Percentiles rank a stretch among this genome's conserved stretches.
Evolutionary conservation across 2,113 vertebrate species (phyloP).

Genomic region (Gymnorhina tibicen): DNA sequence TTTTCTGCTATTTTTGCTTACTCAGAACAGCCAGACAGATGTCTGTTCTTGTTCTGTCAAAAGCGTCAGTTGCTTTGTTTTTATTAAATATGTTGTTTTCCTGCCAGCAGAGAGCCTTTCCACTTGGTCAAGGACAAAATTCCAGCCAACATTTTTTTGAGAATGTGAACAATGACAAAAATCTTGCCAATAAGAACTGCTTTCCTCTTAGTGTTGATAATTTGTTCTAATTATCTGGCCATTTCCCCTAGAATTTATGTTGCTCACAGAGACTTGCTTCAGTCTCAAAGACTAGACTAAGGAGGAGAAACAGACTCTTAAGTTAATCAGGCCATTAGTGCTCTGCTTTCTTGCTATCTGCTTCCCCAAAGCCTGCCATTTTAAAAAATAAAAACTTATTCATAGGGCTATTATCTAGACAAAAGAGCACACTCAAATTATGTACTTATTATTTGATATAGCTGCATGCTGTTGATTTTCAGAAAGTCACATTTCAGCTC

Average conservation of each 20-base stretch:
- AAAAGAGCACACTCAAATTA: not conserved
- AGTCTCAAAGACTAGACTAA: not conserved
- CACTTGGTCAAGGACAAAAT: constrained; percentile 17
- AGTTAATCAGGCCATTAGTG: not conserved
- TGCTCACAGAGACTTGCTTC: not conserved
- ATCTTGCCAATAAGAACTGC: not conserved
- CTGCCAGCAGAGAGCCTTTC: not conserved
- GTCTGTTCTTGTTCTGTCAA: not conserved
- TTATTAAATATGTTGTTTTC: not conserved
- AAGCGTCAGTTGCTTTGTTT: constrained; percentile 15
- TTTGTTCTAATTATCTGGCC: not conserved
- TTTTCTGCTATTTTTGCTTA: constrained; percentile 1
- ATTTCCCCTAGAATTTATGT: not conserved
- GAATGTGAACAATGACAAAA: constrained; percentile 27
- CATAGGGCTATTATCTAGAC: not conserved
- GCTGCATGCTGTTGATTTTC: not conserved
- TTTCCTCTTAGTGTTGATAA: constrained; percentile 14
- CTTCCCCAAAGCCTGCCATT: not conserved
- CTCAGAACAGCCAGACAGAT: not conserved
- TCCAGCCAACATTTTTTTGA: not conserved
- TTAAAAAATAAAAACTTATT: not conserved
- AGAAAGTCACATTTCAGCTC: not conserved
- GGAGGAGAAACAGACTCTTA: not conserved
- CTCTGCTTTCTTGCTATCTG: not conserved
- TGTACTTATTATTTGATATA: not conserved